Base-by-base conservation (phyloP, 2,113 vertebrate genomes). In the Centropus unirufus region DNA sequence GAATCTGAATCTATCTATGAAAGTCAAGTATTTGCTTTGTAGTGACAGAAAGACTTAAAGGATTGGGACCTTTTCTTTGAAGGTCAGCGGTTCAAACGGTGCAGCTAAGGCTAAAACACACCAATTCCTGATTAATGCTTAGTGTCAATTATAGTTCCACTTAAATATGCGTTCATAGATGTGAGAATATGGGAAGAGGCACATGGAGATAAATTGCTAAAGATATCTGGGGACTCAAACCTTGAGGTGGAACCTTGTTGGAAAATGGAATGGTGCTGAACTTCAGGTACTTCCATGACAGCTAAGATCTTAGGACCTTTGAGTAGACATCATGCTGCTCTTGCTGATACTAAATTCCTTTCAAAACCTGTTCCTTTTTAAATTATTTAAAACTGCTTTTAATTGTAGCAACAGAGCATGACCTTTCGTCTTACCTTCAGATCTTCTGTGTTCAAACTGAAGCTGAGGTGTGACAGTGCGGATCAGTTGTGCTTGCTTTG, bases 11-110 rank as follows among this genome's bases (percentile, higher is more conserved):
- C 91, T 75, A 80, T 80, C 87, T 47, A 80, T 94, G 90, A 95
- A 96, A 94, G 66, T 72, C 70, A 83, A 87, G 87, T 91, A 94
- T 93, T 95, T 95, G 82, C 63, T 97, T 91, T 95, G 36, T 91
- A 91, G 84, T 70, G 94, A 85, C 87, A 94, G 78, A 82, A 76
- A 85, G 95, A 95, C 63, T 94, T 92, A 92, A 85, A 34, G 84
- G 85, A 85, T 88, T 90, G 67, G 51, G 75, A 76, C 87, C 75
- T 80, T 95, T 95, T 95, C 64, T 80, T 29, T 74, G 59, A 59
- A 87, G 87, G 90, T 95, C 94, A 95, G 75, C 29, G 86, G 89
- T 95, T 96, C 93, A 95, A 95, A 83, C 26, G 49, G 30, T n/a
- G 63, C 29, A 77, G 89, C 83, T 87, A 79, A 78, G 79, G 39